Evolutionary conservation across 2,888 invertebrate genomes (phyloP).

Genomic region (Phyllotreta cruciferae): DNA sequence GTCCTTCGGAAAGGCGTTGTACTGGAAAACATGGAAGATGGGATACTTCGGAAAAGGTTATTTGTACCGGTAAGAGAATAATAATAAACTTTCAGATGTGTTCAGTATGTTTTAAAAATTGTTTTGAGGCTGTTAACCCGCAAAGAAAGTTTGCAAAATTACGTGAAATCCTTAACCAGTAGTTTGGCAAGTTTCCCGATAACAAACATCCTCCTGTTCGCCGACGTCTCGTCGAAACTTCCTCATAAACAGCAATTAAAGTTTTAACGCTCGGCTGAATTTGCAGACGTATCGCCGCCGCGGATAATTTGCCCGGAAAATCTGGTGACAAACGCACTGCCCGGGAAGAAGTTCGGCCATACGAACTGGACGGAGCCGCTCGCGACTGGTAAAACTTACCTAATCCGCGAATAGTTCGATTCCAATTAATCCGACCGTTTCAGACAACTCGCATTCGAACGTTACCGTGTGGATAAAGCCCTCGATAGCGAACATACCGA

Average conservation of each 20-base stretch:
- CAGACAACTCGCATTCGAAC: conserved; percentile 67
- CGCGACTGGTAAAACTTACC: conserved; percentile 50
- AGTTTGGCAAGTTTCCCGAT: too few relatives aligned
- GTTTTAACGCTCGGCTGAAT: neutral
- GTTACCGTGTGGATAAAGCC: conserved; percentile 68
- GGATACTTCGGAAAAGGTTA: conserved; percentile 57
- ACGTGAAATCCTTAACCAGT: too few relatives aligned
- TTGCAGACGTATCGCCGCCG: conserved; percentile 67
- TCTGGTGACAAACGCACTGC: conserved; percentile 60
- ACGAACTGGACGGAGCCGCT: conserved; percentile 63
- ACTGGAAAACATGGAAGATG: conserved; percentile 65
- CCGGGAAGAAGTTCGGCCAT: conserved; percentile 63
- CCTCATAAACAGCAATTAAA: too few relatives aligned
- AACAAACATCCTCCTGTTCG: too few relatives aligned
- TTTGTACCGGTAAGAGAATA: conserved; percentile 49
- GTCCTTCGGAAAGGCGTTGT: conserved; percentile 64
- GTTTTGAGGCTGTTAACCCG: neutral
- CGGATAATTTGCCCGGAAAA: conserved; percentile 65
- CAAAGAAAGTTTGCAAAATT: conserved; percentile 6
- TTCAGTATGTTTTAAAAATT: neutral
- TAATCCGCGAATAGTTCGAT: too few relatives aligned
- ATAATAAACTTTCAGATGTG: neutral
- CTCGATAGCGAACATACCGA: conserved; percentile 59
- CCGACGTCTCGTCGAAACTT: too few relatives aligned
- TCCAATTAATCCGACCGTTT: conserved; percentile 25